A percentile compares a stretch with the other conserved stretches of the same genome.
These are phyloP conservation scores for Lanius collurio DNA, from an alignment of 2,113 vertebrate species.

Conservation along the genomic window DNA sequence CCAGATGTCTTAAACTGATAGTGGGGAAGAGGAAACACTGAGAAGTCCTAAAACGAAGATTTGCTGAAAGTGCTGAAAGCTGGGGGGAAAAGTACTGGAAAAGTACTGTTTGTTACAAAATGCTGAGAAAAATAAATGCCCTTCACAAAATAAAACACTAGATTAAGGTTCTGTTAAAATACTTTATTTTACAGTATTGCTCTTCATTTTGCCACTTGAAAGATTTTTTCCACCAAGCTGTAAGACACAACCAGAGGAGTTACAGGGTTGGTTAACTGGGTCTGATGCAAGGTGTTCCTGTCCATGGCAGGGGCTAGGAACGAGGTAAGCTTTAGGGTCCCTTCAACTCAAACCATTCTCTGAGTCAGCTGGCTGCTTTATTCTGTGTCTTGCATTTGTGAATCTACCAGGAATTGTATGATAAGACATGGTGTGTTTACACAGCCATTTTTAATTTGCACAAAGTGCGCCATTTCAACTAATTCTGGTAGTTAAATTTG, in stretches of 20 bases:
- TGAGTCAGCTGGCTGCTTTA: not conserved
- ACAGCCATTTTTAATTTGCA: not conserved
- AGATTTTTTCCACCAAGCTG: not conserved
- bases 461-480: not conserved
- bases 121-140: not conserved
- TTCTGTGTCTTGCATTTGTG: not conserved
- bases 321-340: accelerated
- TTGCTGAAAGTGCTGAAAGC: not conserved
- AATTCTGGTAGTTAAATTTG: not conserved
- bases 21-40: not conserved
- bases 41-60: not conserved
- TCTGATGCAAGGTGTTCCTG: not conserved
- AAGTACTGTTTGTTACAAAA: not conserved
- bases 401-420: not conserved
- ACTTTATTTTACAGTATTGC: not conserved
- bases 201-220: not conserved
- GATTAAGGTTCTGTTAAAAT: not conserved
- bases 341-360: not conserved
- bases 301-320: not conserved
- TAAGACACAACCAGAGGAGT: not conserved
- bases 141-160: not conserved
- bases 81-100: not conserved
- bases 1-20: not conserved
- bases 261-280: not conserved
- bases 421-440: not conserved